phyloP scores from a whole-genome alignment of 2,113 vertebrate species.

The Clarias gariepinus region DNA sequence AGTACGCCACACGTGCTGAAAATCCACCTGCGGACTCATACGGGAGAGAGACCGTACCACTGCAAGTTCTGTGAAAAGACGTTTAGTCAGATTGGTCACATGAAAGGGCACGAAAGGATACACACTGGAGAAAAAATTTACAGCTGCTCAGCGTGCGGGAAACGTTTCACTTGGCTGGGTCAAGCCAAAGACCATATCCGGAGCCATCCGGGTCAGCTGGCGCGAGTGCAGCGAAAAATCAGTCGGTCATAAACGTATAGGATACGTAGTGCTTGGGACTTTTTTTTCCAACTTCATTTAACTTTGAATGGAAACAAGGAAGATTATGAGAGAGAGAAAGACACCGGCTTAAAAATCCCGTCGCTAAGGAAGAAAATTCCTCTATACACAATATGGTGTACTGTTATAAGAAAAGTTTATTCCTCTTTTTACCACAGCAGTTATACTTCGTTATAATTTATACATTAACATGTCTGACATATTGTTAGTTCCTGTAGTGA shows the following conservation, averaged over 20 bases:
- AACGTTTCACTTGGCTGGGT: conserved; percentile 19
- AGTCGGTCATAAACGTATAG: not conserved
- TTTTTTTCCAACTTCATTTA: not conserved
- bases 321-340: not conserved
- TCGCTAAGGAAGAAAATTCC: not conserved
- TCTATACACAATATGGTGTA: not conserved
- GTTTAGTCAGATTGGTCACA: conserved; percentile 22
- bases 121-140: conserved; percentile 38
- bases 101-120: conserved; percentile 25
- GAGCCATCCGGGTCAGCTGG: conserved; percentile 5
- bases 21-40: conserved; percentile 19
- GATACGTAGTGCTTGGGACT: too few species aligned
- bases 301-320: not conserved
- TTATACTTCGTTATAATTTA: not conserved
- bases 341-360: not conserved
- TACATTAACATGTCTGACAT: not conserved
- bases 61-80: conserved; percentile 33
- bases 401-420: not conserved
- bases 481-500: not conserved
- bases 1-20: conserved; percentile 5
- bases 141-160: conserved; percentile 25
- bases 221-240: conserved; percentile 8
- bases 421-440: not conserved
- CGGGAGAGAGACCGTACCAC: conserved; percentile 21
- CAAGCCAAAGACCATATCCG: conserved; percentile 25